phyloP scores from a whole-genome alignment of 1,140 invertebrate species.

The Callitettix versicolor region DNA sequence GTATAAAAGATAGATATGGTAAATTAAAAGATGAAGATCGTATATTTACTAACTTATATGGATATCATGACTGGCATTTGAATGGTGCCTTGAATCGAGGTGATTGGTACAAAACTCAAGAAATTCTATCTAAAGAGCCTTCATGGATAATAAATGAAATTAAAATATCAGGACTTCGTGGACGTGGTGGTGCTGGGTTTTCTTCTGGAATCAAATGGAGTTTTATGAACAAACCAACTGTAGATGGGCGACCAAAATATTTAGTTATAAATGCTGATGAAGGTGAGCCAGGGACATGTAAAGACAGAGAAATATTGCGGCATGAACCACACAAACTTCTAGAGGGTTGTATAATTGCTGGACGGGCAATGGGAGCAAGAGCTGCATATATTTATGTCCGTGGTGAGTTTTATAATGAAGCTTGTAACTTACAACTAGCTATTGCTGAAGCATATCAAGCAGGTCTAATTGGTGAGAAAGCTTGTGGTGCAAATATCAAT shows the following conservation, averaged over 20 bases:
- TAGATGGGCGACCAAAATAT: slow-evolving; percentile 53
- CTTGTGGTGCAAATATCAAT: slow-evolving; percentile 60
- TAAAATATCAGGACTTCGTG: slow-evolving; percentile 57
- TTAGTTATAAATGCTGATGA: slow-evolving; percentile 70
- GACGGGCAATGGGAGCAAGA: slow-evolving; percentile 56
- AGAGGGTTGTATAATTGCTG: slow-evolving; percentile 63
- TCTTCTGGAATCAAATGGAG: slow-evolving; percentile 70
- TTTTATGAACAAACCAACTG: slow-evolving; percentile 63
- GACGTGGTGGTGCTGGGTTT: slow-evolving; percentile 68
- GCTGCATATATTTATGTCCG: slow-evolving; percentile 71
- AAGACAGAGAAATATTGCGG: slow-evolving; percentile 66
- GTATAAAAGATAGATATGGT: slow-evolving; percentile 37
- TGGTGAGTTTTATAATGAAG: slow-evolving; percentile 75
- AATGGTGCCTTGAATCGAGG: slow-evolving; percentile 86
- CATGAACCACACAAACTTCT: slow-evolving; percentile 67
- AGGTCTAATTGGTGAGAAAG: slow-evolving; percentile 63
- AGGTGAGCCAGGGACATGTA: slow-evolving; percentile 70
- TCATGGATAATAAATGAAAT: slow-evolving; percentile 49
- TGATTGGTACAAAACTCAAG: slow-evolving; percentile 99
- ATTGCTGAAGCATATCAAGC: slow-evolving; percentile 60
- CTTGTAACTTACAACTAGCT: slow-evolving; percentile 58
- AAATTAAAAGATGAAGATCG: slow-evolving; percentile 86
- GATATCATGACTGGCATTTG: slow-evolving; percentile 91
- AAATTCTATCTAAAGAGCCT: slow-evolving; percentile 86
- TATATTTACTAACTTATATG: slow-evolving; percentile 97